These are phyloP conservation scores for Allophyes oxyacanthae DNA, from an alignment of 2,888 invertebrate species.

Conservation along the genomic window DNA sequence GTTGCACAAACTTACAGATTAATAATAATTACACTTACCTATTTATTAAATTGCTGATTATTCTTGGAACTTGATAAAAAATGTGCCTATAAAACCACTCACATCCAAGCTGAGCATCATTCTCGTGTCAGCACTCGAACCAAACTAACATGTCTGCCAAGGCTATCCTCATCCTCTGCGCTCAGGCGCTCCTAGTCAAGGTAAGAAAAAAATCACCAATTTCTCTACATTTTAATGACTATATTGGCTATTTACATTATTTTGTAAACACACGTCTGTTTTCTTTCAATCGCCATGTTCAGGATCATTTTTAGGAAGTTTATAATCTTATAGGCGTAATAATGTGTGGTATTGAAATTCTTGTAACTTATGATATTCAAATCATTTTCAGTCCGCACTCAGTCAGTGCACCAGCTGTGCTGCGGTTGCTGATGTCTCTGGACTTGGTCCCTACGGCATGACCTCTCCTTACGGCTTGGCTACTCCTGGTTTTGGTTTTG, in stretches of 20 bases:
- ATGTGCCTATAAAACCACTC: neutral
- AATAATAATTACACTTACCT: too few relatives aligned
- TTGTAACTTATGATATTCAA: too few relatives aligned
- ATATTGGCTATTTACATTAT: too few relatives aligned
- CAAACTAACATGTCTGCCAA: conserved; percentile 60
- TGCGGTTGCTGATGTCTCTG: conserved; percentile 24
- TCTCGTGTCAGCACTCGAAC: conserved; percentile 27
- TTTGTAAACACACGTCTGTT: too few relatives aligned
- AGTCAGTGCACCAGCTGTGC: conserved; percentile 24
- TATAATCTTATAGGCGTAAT: too few relatives aligned
- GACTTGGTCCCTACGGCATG: neutral
- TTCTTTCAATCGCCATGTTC: too few relatives aligned
- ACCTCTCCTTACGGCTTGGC: conserved; percentile 1
- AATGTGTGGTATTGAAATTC: too few relatives aligned
- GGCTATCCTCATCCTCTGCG: conserved; percentile 58
- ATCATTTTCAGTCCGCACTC: conserved; percentile 23
- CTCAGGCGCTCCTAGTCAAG: conserved; percentile 45
- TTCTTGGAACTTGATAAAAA: too few relatives aligned
- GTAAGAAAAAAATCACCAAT: neutral
- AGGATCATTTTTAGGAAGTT: too few relatives aligned
- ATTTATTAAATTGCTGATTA: too few relatives aligned
- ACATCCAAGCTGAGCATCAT: conserved; percentile 8
- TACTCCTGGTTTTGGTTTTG: conserved; percentile 1
- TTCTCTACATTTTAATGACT: too few relatives aligned
- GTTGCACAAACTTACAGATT: too few relatives aligned